Percentiles rank a stretch among this genome's conserved stretches.
Evolutionary conservation across 2,797 vertebrate genomes (phyloP).

Genomic region (Natrix natrix): DNA sequence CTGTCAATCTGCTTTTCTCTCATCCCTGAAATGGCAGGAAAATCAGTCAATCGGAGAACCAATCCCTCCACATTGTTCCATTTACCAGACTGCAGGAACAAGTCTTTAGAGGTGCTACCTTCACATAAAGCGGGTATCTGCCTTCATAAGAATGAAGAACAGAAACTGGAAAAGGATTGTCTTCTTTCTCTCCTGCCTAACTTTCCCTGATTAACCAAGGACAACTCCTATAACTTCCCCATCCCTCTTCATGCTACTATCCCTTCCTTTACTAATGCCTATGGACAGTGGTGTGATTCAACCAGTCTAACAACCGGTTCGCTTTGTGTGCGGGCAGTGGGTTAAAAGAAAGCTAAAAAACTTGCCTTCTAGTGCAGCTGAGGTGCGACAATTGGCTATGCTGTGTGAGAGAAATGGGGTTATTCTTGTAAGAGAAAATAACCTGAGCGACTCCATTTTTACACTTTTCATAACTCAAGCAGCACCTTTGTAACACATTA

Average conservation of each 20-base stretch:
- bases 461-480: too few relatives aligned
- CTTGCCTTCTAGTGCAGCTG: too few relatives aligned
- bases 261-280: background rate
- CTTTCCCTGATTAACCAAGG: background rate
- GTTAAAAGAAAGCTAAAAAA: too few relatives aligned
- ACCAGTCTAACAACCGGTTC: too few relatives aligned
- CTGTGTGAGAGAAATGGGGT: too few relatives aligned
- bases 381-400: too few relatives aligned
- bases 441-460: too few relatives aligned
- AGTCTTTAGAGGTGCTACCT: background rate
- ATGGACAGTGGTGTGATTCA: too few relatives aligned
- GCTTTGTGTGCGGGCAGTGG: too few relatives aligned
- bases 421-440: too few relatives aligned
- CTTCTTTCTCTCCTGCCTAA: background rate
- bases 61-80: background rate
- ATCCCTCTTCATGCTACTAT: background rate
- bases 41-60: background rate
- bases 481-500: too few relatives aligned
- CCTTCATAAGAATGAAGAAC: background rate
- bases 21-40: background rate
- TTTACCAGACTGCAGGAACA: background rate
- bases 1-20: background rate
- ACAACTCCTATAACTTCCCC: background rate
- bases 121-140: background rate
- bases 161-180: background rate